These are phyloP conservation scores for Ranitomeya imitator DNA, from an alignment of 2,113 vertebrate species.

Conservation along the genomic window DNA sequence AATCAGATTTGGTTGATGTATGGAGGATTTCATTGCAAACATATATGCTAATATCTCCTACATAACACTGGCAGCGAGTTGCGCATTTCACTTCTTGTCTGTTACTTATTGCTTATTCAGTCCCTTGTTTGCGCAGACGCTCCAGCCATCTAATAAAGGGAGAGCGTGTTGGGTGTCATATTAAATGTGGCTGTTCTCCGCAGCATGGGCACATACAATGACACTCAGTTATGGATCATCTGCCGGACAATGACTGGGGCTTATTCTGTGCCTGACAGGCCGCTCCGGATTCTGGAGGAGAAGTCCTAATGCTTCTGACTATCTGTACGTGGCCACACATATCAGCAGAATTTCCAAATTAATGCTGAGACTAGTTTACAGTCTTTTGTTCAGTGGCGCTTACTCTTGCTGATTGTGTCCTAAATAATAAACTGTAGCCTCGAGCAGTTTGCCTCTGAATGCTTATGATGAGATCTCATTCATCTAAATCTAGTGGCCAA, in stretches of 20 bases:
- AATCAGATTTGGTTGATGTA: neutral
- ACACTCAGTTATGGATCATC: slow-evolving; percentile 66
- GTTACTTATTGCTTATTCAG: slow-evolving; percentile 58
- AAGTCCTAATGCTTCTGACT: slow-evolving; percentile 71
- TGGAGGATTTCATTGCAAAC: neutral
- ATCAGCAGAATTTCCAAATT: slow-evolving; percentile 75
- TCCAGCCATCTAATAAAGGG: slow-evolving; percentile 68
- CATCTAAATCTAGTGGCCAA: slow-evolving; percentile 92
- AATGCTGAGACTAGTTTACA: slow-evolving; percentile 72
- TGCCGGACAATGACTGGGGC: slow-evolving; percentile 66
- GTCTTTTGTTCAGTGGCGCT: slow-evolving; percentile 69
- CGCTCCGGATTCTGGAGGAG: slow-evolving; percentile 67
- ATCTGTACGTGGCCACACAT: slow-evolving; percentile 70
- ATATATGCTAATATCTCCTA: slow-evolving; percentile 19
- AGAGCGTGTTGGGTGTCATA: slow-evolving; percentile 66
- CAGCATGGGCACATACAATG: slow-evolving; percentile 61
- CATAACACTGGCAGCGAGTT: slow-evolving; percentile 62
- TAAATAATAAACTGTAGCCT: slow-evolving; percentile 79
- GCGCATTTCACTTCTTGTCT: slow-evolving; percentile 44
- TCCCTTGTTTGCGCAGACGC: slow-evolving; percentile 64
- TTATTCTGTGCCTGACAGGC: slow-evolving; percentile 66
- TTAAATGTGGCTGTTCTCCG: slow-evolving; percentile 66
- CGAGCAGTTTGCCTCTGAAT: slow-evolving; percentile 77
- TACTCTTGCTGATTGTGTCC: slow-evolving; percentile 78
- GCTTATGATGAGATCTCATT: slow-evolving; percentile 94